These are phyloP conservation scores for Zaprionus ghesquierei DNA, from an alignment of 1,140 invertebrate genomes.

Conservation along the genomic window DNA sequence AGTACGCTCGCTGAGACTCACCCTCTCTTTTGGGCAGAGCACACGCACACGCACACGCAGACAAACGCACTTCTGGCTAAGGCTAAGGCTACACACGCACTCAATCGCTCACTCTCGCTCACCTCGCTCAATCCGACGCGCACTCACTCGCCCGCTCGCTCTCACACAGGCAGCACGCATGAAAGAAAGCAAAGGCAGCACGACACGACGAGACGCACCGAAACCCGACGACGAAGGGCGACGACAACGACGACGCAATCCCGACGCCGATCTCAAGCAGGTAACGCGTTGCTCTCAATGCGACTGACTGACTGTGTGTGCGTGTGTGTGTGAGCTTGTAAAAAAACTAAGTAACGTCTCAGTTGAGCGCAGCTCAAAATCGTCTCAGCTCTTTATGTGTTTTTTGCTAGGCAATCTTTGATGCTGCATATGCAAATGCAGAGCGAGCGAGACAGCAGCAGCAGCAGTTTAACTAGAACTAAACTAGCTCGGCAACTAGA, in stretches of 20 bases:
- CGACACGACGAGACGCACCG: slow-evolving; percentile 7
- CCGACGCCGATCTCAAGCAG: slow-evolving; percentile 47
- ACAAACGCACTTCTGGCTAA: slow-evolving; percentile 2
- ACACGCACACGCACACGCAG: slow-evolving; percentile 3
- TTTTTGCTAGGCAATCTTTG: not conserved
- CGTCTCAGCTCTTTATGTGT: slow-evolving; percentile 42
- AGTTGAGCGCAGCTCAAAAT: slow-evolving; percentile 46
- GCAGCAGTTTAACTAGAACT: not conserved
- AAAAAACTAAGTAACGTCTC: slow-evolving; percentile 29
- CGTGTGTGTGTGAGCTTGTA: slow-evolving; percentile 26
- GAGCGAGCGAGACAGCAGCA: slow-evolving; percentile 39
- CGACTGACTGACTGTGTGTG: not conserved
- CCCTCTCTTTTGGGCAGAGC: slow-evolving; percentile 51
- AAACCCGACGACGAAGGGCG: slow-evolving; percentile 34
- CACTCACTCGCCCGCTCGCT: slow-evolving; percentile 56
- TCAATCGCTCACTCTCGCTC: slow-evolving; percentile 58
- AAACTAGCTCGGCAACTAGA: slow-evolving; percentile 1
- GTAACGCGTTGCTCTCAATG: slow-evolving; percentile 35
- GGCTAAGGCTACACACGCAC: too few species aligned
- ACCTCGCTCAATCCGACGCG: too few species aligned
- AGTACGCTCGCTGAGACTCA: slow-evolving; percentile 72
- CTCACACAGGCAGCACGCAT: slow-evolving; percentile 25
- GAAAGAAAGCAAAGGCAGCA: slow-evolving; percentile 42
- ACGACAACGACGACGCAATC: slow-evolving; percentile 7
- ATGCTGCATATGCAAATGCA: slow-evolving; percentile 60